Base-by-base conservation (phyloP, 1,140 invertebrate species). In the Liolophura sinensis region DNA sequence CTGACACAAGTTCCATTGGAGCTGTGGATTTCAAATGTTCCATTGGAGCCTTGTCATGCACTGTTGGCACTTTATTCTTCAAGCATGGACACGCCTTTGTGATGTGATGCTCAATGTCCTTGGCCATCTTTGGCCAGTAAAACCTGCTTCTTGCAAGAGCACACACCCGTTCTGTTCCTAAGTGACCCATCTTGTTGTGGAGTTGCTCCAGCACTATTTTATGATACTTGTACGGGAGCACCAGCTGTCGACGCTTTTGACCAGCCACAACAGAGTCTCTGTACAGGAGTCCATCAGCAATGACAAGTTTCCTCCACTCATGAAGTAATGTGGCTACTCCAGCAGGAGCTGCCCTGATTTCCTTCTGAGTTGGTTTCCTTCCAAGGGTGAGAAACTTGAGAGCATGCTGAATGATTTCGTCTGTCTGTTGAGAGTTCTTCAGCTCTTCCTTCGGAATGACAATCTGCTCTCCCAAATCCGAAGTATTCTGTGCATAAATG, bases 111-210 rank as follows among this genome's bases (percentile, higher is more conserved):
- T 64, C 67, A 14, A 73, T 68, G 18, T 68, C 56, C 1, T n/a
- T 27, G 9, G 15, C 20, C 63, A 71, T 73, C 0, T 59, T 18
- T 11, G 68, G 69, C 66, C 72, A 73, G 50, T 58, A 69, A 31
- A 68, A 31, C 50, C 50, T 15, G 0, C 27, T 46, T n/a, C n/a
- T n/a, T n/a, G n/a, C n/a, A n/a, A 66, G 22, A 9, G 51, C 20
- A 7, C 62, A 20, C 0, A 63, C 60, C 40, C 61, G 55, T 18
- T 73, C 69, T 5, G n/a, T 20, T 9, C 72, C 66, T 22, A 60
- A 52, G 56, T 73, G 69, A 20, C 67, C 69, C 64, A 69, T 71
- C 11, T 71, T 27, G 12, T 60, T 46, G 60, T 72, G 65, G n/a
- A 72, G 52, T 22, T 69, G 55, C 9, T 61, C 0, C 16, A 65